Percentiles rank a stretch among this genome's conserved stretches.
These are phyloP conservation scores for Unio pictorum DNA, from an alignment of 2,888 invertebrate genomes.

Conservation along the genomic window DNA sequence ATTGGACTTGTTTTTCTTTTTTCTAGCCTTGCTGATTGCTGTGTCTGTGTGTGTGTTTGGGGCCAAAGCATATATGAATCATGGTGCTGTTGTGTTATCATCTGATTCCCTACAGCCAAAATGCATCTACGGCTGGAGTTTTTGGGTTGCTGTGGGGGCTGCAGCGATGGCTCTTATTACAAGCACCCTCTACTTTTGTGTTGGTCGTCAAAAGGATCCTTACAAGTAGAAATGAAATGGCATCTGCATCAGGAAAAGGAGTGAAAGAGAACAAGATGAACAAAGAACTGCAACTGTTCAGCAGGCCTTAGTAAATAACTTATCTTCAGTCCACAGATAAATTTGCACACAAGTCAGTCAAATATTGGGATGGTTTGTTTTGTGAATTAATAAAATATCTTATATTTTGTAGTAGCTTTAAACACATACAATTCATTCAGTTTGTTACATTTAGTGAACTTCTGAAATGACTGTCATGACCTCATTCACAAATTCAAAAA, in stretches of 20 bases:
- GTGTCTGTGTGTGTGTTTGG: constrained; percentile 59
- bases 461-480: too few relatives aligned
- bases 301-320: not conserved
- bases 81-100: constrained; percentile 41
- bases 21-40: constrained; percentile 58
- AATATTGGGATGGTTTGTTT: too few relatives aligned
- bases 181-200: constrained; percentile 59
- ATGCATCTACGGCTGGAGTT: constrained; percentile 59
- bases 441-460: too few relatives aligned
- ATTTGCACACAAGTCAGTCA: not conserved
- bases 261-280: too few relatives aligned
- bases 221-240: not conserved
- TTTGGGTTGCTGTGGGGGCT: constrained; percentile 60
- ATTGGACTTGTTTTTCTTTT: constrained; percentile 2
- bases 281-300: too few relatives aligned
- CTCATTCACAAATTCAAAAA: too few relatives aligned
- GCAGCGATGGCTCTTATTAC: constrained; percentile 55
- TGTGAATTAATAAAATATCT: too few relatives aligned
- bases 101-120: constrained; percentile 6
- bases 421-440: too few relatives aligned
- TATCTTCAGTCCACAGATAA: not conserved
- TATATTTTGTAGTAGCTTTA: too few relatives aligned
- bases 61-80: constrained; percentile 55
- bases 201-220: constrained; percentile 43
- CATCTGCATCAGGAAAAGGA: too few relatives aligned